These are phyloP conservation scores for Trachymyrmex cornetzi DNA, from an alignment of 1,140 invertebrate species.

Conservation along the genomic window DNA sequence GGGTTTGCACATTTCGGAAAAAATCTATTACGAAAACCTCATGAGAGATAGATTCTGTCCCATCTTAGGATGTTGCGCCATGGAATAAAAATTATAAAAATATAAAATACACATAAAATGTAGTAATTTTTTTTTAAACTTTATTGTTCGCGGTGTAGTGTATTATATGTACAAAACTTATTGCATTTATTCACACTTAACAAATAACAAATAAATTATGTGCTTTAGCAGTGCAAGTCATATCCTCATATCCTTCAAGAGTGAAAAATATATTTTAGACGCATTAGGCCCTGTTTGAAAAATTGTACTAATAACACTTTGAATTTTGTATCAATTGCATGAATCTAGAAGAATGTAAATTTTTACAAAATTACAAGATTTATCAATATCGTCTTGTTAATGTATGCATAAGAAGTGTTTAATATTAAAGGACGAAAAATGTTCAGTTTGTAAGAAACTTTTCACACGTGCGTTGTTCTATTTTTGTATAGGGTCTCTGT, in stretches of 20 bases:
- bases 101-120: not conserved
- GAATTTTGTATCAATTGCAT: not conserved
- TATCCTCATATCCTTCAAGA: not conserved
- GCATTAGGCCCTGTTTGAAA: conserved; percentile 20
- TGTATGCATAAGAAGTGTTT: conserved; percentile 48
- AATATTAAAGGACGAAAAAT: conserved; percentile 10
- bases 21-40: no score
- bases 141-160: conserved; percentile 68
- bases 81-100: no score
- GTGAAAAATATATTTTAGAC: conserved; percentile 2
- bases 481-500: not conserved
- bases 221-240: conserved; percentile 54
- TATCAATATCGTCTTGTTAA: conserved; percentile 43
- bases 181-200: conserved; percentile 40
- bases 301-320: not conserved
- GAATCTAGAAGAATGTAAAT: conserved; percentile 14
- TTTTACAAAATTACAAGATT: conserved; percentile 1
- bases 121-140: conserved; percentile 30
- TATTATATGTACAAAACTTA: conserved; percentile 77
- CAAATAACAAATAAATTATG: conserved; percentile 63
- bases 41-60: no score
- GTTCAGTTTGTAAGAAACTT: not conserved
- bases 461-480: not conserved
- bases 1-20: no score
- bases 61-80: no score